These are phyloP conservation scores for Melanotaenia maccullochi DNA, from an alignment of 2,797 vertebrate species.

Conservation along the genomic window DNA sequence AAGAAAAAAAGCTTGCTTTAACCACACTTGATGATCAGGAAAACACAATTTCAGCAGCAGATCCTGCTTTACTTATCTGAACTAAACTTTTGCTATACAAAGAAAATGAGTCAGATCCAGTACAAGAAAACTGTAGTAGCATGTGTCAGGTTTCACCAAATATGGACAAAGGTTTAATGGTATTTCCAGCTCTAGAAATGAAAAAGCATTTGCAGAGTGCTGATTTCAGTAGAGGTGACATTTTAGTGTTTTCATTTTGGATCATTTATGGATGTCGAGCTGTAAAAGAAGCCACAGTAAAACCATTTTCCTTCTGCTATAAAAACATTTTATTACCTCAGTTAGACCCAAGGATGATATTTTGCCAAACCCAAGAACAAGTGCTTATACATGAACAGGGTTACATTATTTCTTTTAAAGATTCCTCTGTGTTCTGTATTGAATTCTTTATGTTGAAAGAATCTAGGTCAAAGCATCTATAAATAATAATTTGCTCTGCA, in stretches of 20 bases:
- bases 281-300: constrained; percentile 14
- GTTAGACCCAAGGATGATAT: neutral
- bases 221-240: constrained; percentile 2
- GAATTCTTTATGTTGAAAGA: constrained; percentile 22
- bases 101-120: neutral
- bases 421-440: neutral
- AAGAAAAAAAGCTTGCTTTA: neutral
- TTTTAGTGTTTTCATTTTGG: neutral
- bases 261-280: neutral
- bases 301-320: constrained; percentile 17
- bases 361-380: constrained; percentile 1
- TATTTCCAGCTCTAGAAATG: neutral
- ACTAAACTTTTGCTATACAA: neutral
- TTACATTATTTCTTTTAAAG: neutral
- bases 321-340: constrained; percentile 23
- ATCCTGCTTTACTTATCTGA: neutral
- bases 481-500: constrained; percentile 29
- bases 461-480: constrained; percentile 44
- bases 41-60: neutral
- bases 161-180: neutral
- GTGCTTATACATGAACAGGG: neutral
- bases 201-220: neutral
- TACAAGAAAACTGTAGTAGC: neutral
- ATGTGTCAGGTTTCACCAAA: neutral
- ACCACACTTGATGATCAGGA: neutral